phyloP scores from a whole-genome alignment of 1,140 invertebrate genomes.

The Pristionchus pacificus region DNA sequence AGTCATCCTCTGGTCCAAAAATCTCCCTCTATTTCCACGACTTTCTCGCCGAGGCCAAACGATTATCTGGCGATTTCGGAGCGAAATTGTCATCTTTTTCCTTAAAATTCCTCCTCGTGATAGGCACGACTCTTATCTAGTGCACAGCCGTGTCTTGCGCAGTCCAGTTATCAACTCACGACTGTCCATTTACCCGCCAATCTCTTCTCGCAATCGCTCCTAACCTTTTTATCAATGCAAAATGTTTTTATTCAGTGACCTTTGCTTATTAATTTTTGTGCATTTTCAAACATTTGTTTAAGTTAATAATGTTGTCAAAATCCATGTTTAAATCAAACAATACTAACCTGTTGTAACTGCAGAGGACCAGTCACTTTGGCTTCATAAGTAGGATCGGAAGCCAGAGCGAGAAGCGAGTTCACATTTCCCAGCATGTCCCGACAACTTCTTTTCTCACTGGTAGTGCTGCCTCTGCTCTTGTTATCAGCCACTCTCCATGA shows the following conservation, averaged over 20 bases:
- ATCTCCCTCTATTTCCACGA: not conserved
- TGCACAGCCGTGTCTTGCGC: not conserved
- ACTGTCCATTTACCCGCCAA: too few species aligned
- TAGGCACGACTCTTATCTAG: not conserved
- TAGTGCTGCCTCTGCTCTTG: not conserved
- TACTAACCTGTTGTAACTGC: slow-evolving; percentile 24
- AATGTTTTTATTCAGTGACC: not conserved
- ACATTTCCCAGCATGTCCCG: slow-evolving; percentile 23
- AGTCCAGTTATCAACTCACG: too few species aligned
- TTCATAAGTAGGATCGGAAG: slow-evolving; percentile 26
- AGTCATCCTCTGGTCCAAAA: not conserved
- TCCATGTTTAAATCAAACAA: too few species aligned
- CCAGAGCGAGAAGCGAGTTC: slow-evolving; percentile 21
- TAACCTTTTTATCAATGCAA: too few species aligned
- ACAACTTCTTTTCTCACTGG: not conserved
- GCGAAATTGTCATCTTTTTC: not conserved
- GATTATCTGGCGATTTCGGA: not conserved
- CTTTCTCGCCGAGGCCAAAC: not conserved
- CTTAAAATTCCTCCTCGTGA: not conserved
- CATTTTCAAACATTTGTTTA: too few species aligned
- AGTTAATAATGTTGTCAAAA: too few species aligned
- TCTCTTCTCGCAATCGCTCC: too few species aligned
- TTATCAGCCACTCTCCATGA: not conserved
- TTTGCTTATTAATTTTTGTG: too few species aligned
- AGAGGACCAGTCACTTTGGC: slow-evolving; percentile 20